Evolutionary conservation across 2,797 vertebrate species (phyloP).

Genomic region (Pangasius krempfi): DNA sequence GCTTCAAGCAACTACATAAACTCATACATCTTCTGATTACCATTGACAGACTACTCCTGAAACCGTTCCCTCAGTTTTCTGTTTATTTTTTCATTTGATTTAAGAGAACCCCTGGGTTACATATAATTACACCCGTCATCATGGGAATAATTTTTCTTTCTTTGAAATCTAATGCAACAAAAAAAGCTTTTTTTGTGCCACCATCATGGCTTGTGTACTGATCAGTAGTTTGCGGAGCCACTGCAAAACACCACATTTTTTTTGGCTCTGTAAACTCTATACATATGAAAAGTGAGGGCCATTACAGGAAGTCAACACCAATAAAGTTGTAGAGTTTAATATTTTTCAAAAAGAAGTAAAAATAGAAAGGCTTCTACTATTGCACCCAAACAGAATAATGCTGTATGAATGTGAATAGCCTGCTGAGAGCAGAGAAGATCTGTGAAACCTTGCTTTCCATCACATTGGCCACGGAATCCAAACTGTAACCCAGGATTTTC

Average conservation of each 20-base stretch:
- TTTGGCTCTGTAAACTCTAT: slow-evolving; percentile 18
- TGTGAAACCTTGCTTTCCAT: slow-evolving; percentile 41
- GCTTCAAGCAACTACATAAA: slow-evolving; percentile 27
- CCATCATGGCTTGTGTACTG: background rate
- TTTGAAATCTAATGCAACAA: slow-evolving; percentile 32
- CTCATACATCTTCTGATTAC: slow-evolving; percentile 46
- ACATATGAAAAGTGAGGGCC: slow-evolving; percentile 38
- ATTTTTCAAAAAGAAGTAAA: slow-evolving; percentile 31
- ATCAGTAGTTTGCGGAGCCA: slow-evolving; percentile 8
- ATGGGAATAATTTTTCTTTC: slow-evolving; percentile 25
- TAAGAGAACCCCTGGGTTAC: background rate
- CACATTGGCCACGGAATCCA: slow-evolving; percentile 37
- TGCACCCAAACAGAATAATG: slow-evolving; percentile 47
- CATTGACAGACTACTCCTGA: slow-evolving; percentile 34
- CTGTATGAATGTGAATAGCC: slow-evolving; percentile 46
- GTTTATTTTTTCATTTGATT: slow-evolving; percentile 37
- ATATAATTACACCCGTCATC: slow-evolving; percentile 8
- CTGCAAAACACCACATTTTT: slow-evolving; percentile 27
- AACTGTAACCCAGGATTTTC: slow-evolving; percentile 44
- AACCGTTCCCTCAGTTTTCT: slow-evolving; percentile 19
- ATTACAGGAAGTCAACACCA: slow-evolving; percentile 54
- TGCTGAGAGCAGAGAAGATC: slow-evolving; percentile 34
- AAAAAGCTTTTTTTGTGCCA: slow-evolving; percentile 14
- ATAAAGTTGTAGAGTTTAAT: slow-evolving; percentile 46
- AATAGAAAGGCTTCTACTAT: slow-evolving; percentile 39